Base-by-base conservation (phyloP, 92 coral and sea anemone species). In the Phenganax stokvisi region DNA sequence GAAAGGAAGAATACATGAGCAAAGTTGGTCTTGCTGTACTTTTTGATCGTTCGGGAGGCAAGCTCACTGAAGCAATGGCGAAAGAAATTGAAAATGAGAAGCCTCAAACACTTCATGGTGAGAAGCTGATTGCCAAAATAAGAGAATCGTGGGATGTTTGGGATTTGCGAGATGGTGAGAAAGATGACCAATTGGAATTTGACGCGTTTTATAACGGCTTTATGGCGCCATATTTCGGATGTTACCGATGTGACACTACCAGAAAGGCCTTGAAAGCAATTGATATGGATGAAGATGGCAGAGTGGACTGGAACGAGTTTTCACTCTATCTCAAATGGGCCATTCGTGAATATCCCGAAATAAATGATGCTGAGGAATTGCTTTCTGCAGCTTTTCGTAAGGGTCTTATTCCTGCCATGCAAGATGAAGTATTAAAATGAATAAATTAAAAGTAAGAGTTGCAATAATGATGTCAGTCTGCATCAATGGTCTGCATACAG, bases 371-470 rank as follows among this genome's bases (percentile, higher is more conserved):
- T 15, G 92, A 89, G 59, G 92, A 81, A 13, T 84, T 89, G 77
- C 87, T 89, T 57, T 89, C 92, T 28, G 72, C 67, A 57, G 86
- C 84, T 12, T 81, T 81, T 77, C 89, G 87, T 54, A 87, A 88
- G 83, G 96, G 96, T 9, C 87, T 90, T 75, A 83, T 90, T 29
- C 96, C 96, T 30, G 91, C 96, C 71, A 90, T 90, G 96, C 96
- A 86, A 54, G 96, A 90, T 72, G 82, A 47, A 16, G 51, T 72
- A 57, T 8, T 17, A 25, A 28, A 53, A 6, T 20, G 28, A 74
- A 79, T 28, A 69, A 37, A 37, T 37, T 37, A 5, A 37, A 5
- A 37, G 47, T 20, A 20, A 20, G 25, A 20, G 25, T 20, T 20
- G 25, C 25, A 20, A 20, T 20, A 20, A 20, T 20, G 25, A 20